phyloP scores from a whole-genome alignment of 2,888 invertebrate genomes.

The Homarus gammarus region DNA sequence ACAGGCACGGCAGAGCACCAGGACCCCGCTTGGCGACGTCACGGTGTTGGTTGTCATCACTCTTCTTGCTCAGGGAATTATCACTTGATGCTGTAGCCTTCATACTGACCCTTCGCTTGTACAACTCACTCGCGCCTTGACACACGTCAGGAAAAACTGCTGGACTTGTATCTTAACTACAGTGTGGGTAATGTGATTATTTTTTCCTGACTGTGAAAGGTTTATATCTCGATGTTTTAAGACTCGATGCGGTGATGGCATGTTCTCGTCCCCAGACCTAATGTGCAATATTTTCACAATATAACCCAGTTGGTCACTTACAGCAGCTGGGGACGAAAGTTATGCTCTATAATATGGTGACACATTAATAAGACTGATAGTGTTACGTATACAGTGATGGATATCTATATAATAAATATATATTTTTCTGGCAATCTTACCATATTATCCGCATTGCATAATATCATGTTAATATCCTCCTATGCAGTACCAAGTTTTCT shows the following conservation, averaged over 20 bases:
- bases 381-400: constrained; percentile 30
- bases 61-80: constrained; percentile 62
- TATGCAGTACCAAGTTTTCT: not conserved
- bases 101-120: constrained; percentile 25
- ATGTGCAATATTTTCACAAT: constrained; percentile 42
- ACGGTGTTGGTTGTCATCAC: constrained; percentile 47
- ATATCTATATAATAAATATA: constrained; percentile 42
- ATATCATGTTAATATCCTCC: constrained; percentile 26
- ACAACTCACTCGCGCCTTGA: not conserved
- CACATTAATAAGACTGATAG: constrained; percentile 8
- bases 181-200: not conserved
- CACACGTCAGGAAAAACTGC: not conserved
- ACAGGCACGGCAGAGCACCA: constrained; percentile 1
- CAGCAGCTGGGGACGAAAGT: not conserved
- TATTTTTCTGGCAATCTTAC: constrained; percentile 52
- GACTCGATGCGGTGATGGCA: constrained; percentile 1
- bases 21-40: constrained; percentile 44
- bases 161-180: not conserved
- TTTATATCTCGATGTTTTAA: not conserved
- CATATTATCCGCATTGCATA: constrained; percentile 31
- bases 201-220: constrained; percentile 1
- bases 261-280: constrained; percentile 17
- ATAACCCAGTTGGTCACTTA: not conserved
- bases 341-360: constrained; percentile 6
- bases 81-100: constrained; percentile 50